These are phyloP conservation scores for Oryzias melastigma DNA, from an alignment of 2,113 vertebrate genomes.

Conservation along the genomic window DNA sequence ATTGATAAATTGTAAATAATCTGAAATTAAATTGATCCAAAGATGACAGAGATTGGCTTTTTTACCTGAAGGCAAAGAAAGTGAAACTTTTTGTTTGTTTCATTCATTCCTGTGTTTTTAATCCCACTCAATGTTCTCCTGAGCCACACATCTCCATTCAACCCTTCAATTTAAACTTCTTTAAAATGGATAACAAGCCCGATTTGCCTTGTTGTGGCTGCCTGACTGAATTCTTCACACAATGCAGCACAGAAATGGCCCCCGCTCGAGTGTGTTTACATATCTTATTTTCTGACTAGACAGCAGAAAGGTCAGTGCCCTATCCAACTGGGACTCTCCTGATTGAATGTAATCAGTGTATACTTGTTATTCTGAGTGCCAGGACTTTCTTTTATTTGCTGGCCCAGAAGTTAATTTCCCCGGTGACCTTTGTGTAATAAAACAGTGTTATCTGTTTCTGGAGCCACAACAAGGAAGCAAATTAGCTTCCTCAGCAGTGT, in stretches of 20 bases:
- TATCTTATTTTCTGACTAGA: slow-evolving; percentile 74
- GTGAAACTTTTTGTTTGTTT: slow-evolving; percentile 48
- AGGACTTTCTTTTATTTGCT: slow-evolving; percentile 85
- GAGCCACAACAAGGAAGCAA: slow-evolving; percentile 83
- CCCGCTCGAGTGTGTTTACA: slow-evolving; percentile 57
- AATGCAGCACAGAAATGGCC: slow-evolving; percentile 65
- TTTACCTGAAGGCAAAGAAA: slow-evolving; percentile 39
- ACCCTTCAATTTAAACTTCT: slow-evolving; percentile 63
- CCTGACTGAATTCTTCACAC: slow-evolving; percentile 64
- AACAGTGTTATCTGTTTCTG: slow-evolving; percentile 88
- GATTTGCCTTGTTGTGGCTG: slow-evolving; percentile 55
- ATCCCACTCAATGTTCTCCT: slow-evolving; percentile 56
- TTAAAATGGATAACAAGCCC: slow-evolving; percentile 62
- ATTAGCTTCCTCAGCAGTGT: slow-evolving; percentile 84
- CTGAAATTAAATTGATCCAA: slow-evolving; percentile 26
- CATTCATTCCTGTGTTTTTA: slow-evolving; percentile 50
- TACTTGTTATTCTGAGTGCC: slow-evolving; percentile 81
- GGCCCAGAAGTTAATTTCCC: slow-evolving; percentile 94
- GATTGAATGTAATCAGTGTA: slow-evolving; percentile 86
- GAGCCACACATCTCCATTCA: slow-evolving; percentile 52
- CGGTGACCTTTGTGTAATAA: slow-evolving; percentile 90
- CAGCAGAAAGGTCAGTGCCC: slow-evolving; percentile 82
- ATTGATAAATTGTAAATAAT: slow-evolving; percentile 21
- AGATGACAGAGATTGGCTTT: slow-evolving; percentile 14
- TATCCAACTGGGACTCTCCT: slow-evolving; percentile 77